Conservation (phyloP, 1,140 invertebrate genomes). For the Zaprionus tsacasi region DNA sequence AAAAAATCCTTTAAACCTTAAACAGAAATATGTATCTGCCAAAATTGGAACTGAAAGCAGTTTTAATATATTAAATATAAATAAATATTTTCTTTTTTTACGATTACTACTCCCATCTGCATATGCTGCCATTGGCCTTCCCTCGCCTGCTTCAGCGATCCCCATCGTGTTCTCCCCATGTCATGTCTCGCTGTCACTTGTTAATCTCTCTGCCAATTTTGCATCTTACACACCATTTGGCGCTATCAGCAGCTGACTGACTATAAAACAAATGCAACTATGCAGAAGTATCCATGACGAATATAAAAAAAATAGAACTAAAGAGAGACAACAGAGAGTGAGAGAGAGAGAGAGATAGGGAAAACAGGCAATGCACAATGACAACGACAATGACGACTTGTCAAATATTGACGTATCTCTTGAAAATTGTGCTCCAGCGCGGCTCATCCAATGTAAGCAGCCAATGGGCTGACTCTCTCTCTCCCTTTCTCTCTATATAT, state of each 20-base stretch:
- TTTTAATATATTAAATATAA: no score
- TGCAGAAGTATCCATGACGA: constrained; percentile 51
- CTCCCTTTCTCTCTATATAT: constrained; percentile 13
- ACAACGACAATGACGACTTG: constrained; percentile 79
- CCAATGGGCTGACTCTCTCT: constrained; percentile 49
- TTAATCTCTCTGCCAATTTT: constrained; percentile 41
- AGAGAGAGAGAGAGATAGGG: constrained; percentile 21
- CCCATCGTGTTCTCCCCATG: no score
- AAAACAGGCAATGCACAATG: constrained; percentile 59
- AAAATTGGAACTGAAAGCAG: no score
- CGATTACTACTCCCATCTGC: no score
- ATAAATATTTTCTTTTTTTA: no score
- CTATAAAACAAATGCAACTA: constrained; percentile 59
- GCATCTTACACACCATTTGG: constrained; percentile 55
- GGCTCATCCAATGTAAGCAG: constrained; percentile 80
- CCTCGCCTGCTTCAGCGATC: no score
- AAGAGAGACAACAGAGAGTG: not conserved
- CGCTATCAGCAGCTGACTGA: constrained; percentile 39
- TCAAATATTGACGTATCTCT: constrained; percentile 83
- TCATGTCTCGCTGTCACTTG: constrained; percentile 3
- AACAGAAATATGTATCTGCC: no score
- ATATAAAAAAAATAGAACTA: constrained; percentile 34
- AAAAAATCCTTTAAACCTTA: no score
- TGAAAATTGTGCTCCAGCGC: constrained; percentile 81
- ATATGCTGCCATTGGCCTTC: no score